Conservation (phyloP, 1,140 invertebrate genomes). For the Heliconius hermathena region DNA sequence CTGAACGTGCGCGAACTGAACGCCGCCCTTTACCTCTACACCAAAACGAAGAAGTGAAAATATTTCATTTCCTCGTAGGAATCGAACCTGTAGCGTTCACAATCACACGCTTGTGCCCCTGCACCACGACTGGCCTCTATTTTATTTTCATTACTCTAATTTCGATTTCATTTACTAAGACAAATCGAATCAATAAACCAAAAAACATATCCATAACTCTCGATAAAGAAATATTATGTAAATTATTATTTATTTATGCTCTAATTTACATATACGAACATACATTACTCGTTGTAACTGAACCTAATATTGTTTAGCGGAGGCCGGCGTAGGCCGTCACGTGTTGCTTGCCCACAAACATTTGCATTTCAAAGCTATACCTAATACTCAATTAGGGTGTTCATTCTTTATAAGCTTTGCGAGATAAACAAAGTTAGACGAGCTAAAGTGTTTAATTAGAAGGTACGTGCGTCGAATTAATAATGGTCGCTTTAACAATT, state of each 20-base stretch:
- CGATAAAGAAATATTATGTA: slow-evolving; percentile 25
- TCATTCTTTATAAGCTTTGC: slow-evolving; percentile 36
- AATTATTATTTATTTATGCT: slow-evolving; percentile 17
- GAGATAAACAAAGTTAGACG: not conserved
- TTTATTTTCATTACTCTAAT: too few relatives aligned
- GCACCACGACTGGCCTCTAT: too few relatives aligned
- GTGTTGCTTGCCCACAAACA: slow-evolving; percentile 54
- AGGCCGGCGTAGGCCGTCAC: slow-evolving; percentile 28
- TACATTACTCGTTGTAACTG: slow-evolving; percentile 39
- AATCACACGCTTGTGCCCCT: too few relatives aligned
- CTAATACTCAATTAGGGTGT: slow-evolving; percentile 59
- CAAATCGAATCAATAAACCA: too few relatives aligned
- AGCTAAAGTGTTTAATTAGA: slow-evolving; percentile 9
- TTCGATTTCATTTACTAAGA: too few relatives aligned
- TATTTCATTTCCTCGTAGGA: too few relatives aligned
- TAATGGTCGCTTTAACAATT: not conserved
- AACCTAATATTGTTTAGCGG: slow-evolving; percentile 38
- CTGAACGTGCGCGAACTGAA: too few relatives aligned
- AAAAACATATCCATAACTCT: too few relatives aligned
- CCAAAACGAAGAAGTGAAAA: too few relatives aligned
- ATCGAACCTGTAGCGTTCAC: too few relatives aligned
- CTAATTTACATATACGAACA: slow-evolving; percentile 34
- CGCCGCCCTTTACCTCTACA: too few relatives aligned
- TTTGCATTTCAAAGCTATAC: slow-evolving; percentile 70
- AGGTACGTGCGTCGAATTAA: not conserved